Conservation (phyloP, 2,797 vertebrate species). For the Acanthiza pusilla region DNA sequence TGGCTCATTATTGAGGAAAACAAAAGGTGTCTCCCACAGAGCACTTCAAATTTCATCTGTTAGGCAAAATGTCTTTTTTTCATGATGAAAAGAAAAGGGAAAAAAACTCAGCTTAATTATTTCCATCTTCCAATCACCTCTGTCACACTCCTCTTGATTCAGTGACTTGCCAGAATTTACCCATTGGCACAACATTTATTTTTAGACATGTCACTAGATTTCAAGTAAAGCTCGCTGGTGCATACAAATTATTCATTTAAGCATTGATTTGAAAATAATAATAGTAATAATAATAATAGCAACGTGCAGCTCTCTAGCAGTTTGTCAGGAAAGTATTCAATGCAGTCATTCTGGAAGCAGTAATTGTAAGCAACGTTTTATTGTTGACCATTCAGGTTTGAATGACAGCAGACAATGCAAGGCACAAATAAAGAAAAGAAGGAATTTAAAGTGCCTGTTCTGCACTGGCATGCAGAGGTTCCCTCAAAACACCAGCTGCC, state of each 20-base stretch:
- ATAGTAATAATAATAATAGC: constrained; percentile 32
- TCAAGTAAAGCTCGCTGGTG: constrained; percentile 56
- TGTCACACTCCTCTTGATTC: constrained; percentile 68
- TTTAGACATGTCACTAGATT: constrained; percentile 62
- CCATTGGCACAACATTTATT: constrained; percentile 66
- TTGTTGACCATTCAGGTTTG: constrained; percentile 33
- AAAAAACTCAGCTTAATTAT: constrained; percentile 60
- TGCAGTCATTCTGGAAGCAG: constrained; percentile 37
- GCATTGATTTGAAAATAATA: constrained; percentile 69
- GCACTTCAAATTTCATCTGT: neutral
- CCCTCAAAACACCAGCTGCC: neutral
- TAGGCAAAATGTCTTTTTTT: neutral
- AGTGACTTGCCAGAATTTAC: constrained; percentile 62
- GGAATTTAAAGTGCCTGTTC: neutral
- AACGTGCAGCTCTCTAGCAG: neutral
- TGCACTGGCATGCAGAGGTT: neutral
- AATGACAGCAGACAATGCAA: constrained; percentile 21
- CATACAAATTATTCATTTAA: constrained; percentile 66
- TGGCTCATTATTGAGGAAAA: constrained; percentile 29
- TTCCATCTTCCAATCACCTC: constrained; percentile 48
- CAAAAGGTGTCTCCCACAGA: constrained; percentile 20
- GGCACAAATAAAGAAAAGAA: neutral
- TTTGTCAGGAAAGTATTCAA: constrained; percentile 43
- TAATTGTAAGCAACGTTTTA: constrained; percentile 34
- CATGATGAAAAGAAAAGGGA: neutral